Conservation (phyloP, 2,888 invertebrate genomes). For the Eucera pruinosa region DNA sequence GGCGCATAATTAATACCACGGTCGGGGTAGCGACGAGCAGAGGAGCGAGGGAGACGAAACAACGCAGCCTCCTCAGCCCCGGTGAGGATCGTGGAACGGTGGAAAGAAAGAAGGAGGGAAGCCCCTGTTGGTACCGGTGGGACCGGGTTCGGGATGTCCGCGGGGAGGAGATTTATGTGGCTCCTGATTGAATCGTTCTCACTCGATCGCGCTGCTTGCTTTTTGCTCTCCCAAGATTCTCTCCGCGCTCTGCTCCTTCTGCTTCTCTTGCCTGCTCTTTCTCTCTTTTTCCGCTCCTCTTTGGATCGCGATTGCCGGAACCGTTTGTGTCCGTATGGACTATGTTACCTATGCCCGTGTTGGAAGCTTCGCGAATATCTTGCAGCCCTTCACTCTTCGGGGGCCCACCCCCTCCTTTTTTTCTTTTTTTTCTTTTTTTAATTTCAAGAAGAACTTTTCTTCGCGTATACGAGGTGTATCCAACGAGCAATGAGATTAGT, state of each 20-base stretch:
- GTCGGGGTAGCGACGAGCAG: slow-evolving; percentile 34
- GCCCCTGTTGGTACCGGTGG: slow-evolving; percentile 63
- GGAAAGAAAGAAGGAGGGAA: slow-evolving; percentile 69
- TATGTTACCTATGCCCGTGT: slow-evolving; percentile 5
- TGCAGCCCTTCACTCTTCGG: no score
- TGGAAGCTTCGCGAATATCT: no score
- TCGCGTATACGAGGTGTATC: no score
- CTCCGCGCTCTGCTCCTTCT: slow-evolving; percentile 57
- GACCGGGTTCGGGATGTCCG: slow-evolving; percentile 79
- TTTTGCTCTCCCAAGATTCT: slow-evolving; percentile 77
- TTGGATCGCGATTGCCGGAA: slow-evolving; percentile 25
- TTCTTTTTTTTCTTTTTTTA: no score
- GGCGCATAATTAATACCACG: slow-evolving; percentile 83
- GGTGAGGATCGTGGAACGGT: slow-evolving; percentile 65
- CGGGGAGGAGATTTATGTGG: slow-evolving; percentile 84
- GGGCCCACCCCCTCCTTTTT: no score
- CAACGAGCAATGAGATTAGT: no score
- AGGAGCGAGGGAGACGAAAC: slow-evolving; percentile 36
- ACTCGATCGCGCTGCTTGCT: slow-evolving; percentile 84
- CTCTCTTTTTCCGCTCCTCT: slow-evolving; percentile 47
- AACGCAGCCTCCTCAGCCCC: slow-evolving; percentile 47
- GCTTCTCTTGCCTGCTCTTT: slow-evolving; percentile 31
- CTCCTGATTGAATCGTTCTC: slow-evolving; percentile 85
- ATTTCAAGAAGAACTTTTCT: no score
- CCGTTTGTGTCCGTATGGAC: slow-evolving; percentile 7